A percentile compares a stretch with the other conserved stretches of the same genome.
These are phyloP conservation scores for Tetrao urogallus DNA, from an alignment of 2,113 vertebrate genomes.

Conservation along the genomic window DNA sequence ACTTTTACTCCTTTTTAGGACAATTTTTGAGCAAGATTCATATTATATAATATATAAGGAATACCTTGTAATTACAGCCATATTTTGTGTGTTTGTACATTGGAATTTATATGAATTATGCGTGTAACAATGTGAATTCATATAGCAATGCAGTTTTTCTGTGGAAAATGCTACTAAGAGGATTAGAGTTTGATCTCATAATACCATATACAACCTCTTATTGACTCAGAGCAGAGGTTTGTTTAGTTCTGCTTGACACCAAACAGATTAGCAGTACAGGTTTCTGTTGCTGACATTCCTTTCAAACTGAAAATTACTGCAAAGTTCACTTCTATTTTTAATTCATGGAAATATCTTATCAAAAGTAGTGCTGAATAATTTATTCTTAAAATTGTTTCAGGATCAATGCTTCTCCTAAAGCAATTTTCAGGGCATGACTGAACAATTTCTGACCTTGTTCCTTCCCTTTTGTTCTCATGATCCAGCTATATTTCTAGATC, in stretches of 20 bases:
- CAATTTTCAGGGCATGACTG: not conserved
- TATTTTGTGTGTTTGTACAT: not conserved
- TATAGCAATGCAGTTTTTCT: not conserved
- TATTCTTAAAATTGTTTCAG: not conserved
- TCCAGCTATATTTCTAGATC: not conserved
- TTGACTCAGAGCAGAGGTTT: not conserved
- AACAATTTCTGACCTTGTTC: not conserved
- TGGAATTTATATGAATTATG: not conserved
- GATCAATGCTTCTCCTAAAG: not conserved
- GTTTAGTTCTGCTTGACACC: not conserved
- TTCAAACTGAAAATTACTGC: not conserved
- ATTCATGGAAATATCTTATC: not conserved
- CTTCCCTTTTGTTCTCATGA: not conserved
- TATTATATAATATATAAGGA: not conserved
- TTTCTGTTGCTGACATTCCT: not conserved
- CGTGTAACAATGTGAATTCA: not conserved
- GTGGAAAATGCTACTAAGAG: slow-evolving; percentile 11
- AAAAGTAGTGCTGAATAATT: not conserved
- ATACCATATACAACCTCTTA: not conserved
- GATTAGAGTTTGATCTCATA: slow-evolving; percentile 38
- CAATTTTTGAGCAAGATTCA: not conserved
- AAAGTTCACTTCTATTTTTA: not conserved
- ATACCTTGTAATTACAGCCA: not conserved
- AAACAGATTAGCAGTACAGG: not conserved
- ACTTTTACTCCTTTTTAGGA: not conserved